These are phyloP conservation scores for Synaphobranchus kaupii DNA, from an alignment of 2,797 vertebrate species.

Conservation along the genomic window DNA sequence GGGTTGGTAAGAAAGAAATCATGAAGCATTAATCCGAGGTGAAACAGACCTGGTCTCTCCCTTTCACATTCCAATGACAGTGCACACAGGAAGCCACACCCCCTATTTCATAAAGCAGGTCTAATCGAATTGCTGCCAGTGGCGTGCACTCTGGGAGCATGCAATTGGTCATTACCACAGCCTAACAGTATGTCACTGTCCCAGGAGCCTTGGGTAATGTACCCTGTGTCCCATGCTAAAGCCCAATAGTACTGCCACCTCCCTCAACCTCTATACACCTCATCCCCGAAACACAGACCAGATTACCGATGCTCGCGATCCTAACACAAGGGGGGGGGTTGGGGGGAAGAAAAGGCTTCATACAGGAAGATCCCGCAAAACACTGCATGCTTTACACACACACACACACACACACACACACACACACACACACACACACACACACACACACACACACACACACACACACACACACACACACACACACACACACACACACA, in stretches of 20 bases:
- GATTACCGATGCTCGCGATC: not conserved
- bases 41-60: not conserved
- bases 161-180: conserved; percentile 29
- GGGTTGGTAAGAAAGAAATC: not conserved
- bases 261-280: no score
- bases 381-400: not conserved
- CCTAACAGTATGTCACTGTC: conserved; percentile 10
- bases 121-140: conserved; percentile 29
- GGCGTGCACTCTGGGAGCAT: conserved; percentile 6
- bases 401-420: no score
- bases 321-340: no score
- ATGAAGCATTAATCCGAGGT: conserved; percentile 2
- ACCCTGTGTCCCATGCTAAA: no score
- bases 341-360: not conserved
- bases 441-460: no score
- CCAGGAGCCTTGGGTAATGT: not conserved
- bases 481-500: no score
- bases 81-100: not conserved
- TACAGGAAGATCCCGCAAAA: not conserved
- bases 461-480: no score
- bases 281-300: no score
- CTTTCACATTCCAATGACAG: not conserved
- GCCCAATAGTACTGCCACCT: no score
- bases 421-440: no score
- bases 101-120: conserved; percentile 21